A percentile compares a stretch with the other conserved stretches of the same genome.
These are phyloP conservation scores for Nomada ferruginata DNA, from an alignment of 2,888 invertebrate species.

Conservation along the genomic window DNA sequence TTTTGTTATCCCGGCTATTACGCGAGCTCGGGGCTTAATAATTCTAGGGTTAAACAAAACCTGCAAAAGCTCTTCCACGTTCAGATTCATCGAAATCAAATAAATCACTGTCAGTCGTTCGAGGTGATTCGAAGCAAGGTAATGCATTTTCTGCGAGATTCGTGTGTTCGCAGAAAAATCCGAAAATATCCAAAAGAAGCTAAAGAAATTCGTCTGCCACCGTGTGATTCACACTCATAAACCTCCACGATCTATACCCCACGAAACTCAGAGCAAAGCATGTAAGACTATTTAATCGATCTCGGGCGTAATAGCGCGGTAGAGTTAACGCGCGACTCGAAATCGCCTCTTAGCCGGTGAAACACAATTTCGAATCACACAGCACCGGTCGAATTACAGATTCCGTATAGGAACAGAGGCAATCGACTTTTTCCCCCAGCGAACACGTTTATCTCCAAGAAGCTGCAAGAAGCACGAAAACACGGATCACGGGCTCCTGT, in stretches of 20 bases:
- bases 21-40: too few relatives aligned
- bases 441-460: conserved; percentile 25
- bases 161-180: background rate
- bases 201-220: background rate
- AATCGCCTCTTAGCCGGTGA: conserved; percentile 21
- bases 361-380: conserved; percentile 24
- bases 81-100: too few relatives aligned
- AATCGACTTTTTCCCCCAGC: conserved; percentile 31
- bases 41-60: too few relatives aligned
- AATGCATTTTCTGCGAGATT: too few relatives aligned
- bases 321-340: conserved; percentile 18
- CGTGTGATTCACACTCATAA: background rate
- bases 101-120: too few relatives aligned
- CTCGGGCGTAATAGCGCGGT: conserved; percentile 1
- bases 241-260: background rate
- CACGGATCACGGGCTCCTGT: conserved; percentile 12
- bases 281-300: conserved; percentile 7
- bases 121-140: too few relatives aligned
- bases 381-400: conserved; percentile 34
- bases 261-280: background rate
- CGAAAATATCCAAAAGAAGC: background rate
- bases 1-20: too few relatives aligned
- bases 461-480: conserved; percentile 38
- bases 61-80: too few relatives aligned
- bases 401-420: conserved; percentile 29